Conservation (phyloP, 2,797 vertebrate genomes). For the Acanthornis magna region DNA sequence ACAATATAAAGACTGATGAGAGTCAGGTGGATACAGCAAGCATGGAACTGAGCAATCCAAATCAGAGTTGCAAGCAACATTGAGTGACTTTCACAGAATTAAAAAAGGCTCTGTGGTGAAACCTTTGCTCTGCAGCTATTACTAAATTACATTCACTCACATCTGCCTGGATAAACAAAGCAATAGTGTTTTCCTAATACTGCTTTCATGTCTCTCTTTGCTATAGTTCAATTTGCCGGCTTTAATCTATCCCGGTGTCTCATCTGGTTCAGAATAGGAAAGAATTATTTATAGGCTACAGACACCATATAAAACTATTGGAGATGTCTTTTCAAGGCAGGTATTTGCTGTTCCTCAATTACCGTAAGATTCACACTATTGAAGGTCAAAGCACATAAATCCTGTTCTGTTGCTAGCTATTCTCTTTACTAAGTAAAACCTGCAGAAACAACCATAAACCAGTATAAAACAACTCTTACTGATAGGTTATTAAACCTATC, state of each 20-base stretch:
- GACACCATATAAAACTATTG: background rate
- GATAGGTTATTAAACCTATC: background rate
- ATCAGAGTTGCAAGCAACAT: background rate
- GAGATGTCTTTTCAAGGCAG: background rate
- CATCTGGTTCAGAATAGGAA: background rate
- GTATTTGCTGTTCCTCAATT: background rate
- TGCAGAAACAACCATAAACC: background rate
- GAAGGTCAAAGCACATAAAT: background rate
- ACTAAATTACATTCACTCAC: background rate
- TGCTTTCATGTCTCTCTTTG: background rate
- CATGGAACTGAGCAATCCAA: background rate
- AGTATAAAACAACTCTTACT: background rate
- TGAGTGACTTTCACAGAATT: background rate
- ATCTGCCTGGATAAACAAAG: background rate
- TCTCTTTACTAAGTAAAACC: background rate
- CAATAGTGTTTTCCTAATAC: background rate
- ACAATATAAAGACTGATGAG: background rate
- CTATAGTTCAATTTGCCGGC: background rate
- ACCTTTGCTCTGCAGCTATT: background rate
- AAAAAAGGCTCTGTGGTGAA: background rate
- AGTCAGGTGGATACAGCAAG: background rate
- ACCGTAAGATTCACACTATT: background rate
- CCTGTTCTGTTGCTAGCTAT: background rate
- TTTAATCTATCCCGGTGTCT: background rate
- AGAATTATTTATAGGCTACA: conserved; percentile 11